These are phyloP conservation scores for Bovichtus variegatus DNA, from an alignment of 2,797 vertebrate genomes.

Conservation along the genomic window DNA sequence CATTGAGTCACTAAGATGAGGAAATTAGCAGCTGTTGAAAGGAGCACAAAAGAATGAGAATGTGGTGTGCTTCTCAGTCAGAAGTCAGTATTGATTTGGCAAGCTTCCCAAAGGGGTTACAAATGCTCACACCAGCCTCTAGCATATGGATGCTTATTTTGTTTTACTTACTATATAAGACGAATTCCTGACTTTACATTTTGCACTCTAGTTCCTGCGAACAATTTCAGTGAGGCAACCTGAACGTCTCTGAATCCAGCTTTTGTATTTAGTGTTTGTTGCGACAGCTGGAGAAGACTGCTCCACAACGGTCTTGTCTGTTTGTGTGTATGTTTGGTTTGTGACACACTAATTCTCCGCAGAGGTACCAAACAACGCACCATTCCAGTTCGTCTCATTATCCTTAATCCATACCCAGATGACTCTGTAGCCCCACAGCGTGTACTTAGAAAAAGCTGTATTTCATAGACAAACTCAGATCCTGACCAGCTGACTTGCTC, in stretches of 20 bases:
- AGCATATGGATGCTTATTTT: conserved; percentile 33
- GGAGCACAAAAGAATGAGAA: conserved; percentile 30
- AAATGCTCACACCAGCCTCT: conserved; percentile 4
- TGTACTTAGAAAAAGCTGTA: conserved; percentile 18
- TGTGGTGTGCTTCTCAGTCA: conserved; percentile 29
- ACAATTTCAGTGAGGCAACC: conserved; percentile 17
- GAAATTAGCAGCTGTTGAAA: conserved; percentile 45
- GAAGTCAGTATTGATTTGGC: conserved; percentile 14
- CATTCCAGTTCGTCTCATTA: conserved; percentile 43
- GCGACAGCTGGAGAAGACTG: conserved; percentile 66
- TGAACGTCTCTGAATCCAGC: conserved; percentile 32
- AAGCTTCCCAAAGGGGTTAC: conserved; percentile 12
- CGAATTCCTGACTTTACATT: conserved; percentile 1
- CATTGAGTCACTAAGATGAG: conserved; percentile 47
- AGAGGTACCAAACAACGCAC: conserved; percentile 41
- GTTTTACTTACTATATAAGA: background rate
- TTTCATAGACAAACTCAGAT: conserved; percentile 32
- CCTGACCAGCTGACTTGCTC: conserved; percentile 10
- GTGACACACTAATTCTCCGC: conserved; percentile 58
- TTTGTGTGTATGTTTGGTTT: conserved; percentile 64
- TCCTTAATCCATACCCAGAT: conserved; percentile 38
- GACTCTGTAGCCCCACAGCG: background rate
- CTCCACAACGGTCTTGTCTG: conserved; percentile 36
- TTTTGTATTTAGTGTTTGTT: conserved; percentile 65
- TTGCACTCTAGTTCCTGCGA: background rate